Base-by-base conservation (phyloP, 2,888 invertebrate genomes). In the Drosophila maculinotata region DNA sequence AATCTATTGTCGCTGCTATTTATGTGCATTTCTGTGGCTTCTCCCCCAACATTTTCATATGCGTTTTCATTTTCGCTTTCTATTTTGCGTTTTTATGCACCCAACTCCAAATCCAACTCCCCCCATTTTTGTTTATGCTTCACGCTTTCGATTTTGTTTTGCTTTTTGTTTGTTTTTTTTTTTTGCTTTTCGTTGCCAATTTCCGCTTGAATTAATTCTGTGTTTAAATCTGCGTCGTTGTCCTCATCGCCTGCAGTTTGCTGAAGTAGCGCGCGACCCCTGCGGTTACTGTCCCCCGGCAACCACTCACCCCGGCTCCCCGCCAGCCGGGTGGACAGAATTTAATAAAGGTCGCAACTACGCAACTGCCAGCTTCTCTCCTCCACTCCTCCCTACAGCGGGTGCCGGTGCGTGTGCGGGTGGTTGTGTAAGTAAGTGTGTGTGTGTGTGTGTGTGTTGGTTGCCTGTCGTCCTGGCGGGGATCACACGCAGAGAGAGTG, bases 151-250 rank as follows among this genome's bases (percentile, higher is more conserved):
- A 71, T 73, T 85, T 71, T 73, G 62, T 68, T 81, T 83, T 80
- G 72, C 49, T 56, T 66, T 71, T 30, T 25, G 44, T 25, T 35
- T 53, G 44, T 41, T 31, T 45, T 39, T 60, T 59, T n/a, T 42
- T 54, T 44, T 57, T 56, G 47, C 44, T 35, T 62, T 41, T 75
- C 39, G 71, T 76, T 78, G 88, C 84, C 82, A 87, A 84, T 84
- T 89, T 88, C 84, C 89, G 88, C 89, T 79, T 89, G 89, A 89
- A 88, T 86, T 89, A 88, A 88, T 84, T 82, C 76, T 74, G 79
- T 78, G 78, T 73, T 81, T 86, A 86, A 86, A 84, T 84, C 82
- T 73, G 70, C 79, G 79, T 63, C 57, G 49, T 58, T 65, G 70
- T 53, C 42, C 56, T 56, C 52, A 23, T 41, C 47, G 38, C 35